Percentiles rank a stretch among this genome's conserved stretches.
Conservation (phyloP, 1,140 invertebrate genomes). For the Brachionus manjavacas region DNA sequence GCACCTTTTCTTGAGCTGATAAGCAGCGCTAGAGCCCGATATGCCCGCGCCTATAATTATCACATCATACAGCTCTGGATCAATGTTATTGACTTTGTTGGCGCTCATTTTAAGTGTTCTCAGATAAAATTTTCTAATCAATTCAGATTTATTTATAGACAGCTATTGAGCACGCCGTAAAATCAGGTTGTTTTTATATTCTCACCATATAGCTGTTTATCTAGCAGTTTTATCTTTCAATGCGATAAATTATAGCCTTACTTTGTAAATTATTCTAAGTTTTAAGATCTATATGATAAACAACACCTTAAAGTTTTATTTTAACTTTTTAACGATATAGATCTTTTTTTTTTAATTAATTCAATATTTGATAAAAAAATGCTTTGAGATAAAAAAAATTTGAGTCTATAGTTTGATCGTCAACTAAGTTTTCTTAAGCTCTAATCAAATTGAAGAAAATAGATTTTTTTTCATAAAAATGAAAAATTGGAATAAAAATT, state of each 20-base stretch:
- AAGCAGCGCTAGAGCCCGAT: constrained; percentile 52
- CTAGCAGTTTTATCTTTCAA: not conserved
- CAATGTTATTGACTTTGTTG: not conserved
- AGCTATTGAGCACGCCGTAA: not conserved
- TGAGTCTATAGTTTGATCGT: no score
- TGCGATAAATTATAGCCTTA: no score
- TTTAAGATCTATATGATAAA: not conserved
- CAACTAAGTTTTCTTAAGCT: no score
- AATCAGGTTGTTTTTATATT: not conserved
- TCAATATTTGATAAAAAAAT: not conserved
- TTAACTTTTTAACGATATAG: not conserved
- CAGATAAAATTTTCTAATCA: not conserved
- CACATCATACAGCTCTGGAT: constrained; percentile 47
- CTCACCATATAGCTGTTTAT: not conserved
- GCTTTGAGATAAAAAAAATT: not conserved
- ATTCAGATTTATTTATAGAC: not conserved
- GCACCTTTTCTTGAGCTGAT: constrained; percentile 48
- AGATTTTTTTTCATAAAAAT: no score
- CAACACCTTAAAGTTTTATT: not conserved
- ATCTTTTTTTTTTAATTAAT: not conserved
- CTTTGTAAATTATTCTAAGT: not conserved
- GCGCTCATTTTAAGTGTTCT: not conserved
- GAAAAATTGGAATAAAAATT: no score
- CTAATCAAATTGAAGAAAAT: no score
- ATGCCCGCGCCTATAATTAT: constrained; percentile 53